phyloP scores from a whole-genome alignment of 2,888 invertebrate genomes.

The Oxyteleia sp. region DNA sequence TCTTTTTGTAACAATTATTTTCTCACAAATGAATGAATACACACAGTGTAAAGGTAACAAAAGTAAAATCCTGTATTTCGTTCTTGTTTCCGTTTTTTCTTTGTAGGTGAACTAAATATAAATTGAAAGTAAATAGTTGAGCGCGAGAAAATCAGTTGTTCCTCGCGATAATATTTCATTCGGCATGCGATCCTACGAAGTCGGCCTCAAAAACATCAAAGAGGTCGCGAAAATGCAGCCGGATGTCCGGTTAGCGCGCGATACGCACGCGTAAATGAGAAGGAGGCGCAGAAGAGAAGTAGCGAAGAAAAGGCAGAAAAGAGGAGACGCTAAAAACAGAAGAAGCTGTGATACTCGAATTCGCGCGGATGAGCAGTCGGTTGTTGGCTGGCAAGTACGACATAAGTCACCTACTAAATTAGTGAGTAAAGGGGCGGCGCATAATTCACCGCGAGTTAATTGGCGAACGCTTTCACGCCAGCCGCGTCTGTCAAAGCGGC shows the following conservation, averaged over 20 bases:
- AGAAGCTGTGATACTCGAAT: slow-evolving; percentile 61
- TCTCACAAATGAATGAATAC: slow-evolving; percentile 62
- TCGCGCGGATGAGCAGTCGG: slow-evolving; percentile 64
- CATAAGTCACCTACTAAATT: slow-evolving; percentile 87
- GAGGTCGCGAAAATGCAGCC: slow-evolving; percentile 77
- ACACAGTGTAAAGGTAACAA: too few species aligned
- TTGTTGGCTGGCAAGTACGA: slow-evolving; percentile 81
- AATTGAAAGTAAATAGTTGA: slow-evolving; percentile 37
- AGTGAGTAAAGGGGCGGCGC: slow-evolving; percentile 84
- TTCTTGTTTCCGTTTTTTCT: too few species aligned
- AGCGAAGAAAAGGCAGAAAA: slow-evolving; percentile 34
- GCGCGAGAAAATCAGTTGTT: slow-evolving; percentile 67
- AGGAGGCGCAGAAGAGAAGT: slow-evolving; percentile 39
- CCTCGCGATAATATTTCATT: slow-evolving; percentile 85
- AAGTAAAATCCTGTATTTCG: too few species aligned
- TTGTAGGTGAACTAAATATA: slow-evolving; percentile 31
- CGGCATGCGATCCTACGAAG: slow-evolving; percentile 82
- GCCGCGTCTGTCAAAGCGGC: slow-evolving; percentile 85
- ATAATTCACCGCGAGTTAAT: slow-evolving; percentile 87
- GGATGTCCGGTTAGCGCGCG: slow-evolving; percentile 82
- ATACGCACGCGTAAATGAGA: slow-evolving; percentile 59
- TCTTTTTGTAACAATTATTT: slow-evolving; percentile 63
- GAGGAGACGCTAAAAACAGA: slow-evolving; percentile 61
- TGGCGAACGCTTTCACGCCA: slow-evolving; percentile 87
- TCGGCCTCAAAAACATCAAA: slow-evolving; percentile 83